phyloP scores from a whole-genome alignment of 2,113 vertebrate species.

The Pelvicachromis taeniatus region DNA sequence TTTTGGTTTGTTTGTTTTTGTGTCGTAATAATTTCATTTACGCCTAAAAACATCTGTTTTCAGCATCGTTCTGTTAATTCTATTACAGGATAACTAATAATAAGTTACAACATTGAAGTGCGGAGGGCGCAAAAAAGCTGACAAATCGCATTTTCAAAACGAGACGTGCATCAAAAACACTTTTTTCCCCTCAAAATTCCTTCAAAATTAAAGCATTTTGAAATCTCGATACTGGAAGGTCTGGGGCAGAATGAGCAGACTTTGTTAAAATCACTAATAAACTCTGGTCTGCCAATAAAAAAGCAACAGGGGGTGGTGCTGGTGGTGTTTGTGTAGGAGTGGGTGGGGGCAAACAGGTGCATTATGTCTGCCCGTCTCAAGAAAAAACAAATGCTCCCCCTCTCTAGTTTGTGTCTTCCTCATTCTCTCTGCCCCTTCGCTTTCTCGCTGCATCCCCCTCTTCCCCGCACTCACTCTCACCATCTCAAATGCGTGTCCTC shows the following conservation, averaged over 20 bases:
- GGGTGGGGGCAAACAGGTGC: slow-evolving; percentile 34
- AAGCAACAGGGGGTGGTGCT: neutral
- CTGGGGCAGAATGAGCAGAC: neutral
- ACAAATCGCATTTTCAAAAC: neutral
- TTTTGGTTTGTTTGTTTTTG: neutral
- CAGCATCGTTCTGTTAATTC: neutral
- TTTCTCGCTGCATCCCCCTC: neutral
- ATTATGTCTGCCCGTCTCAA: neutral
- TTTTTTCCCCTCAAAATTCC: neutral
- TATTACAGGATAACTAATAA: neutral
- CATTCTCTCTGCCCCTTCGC: neutral
- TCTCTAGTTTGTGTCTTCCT: neutral
- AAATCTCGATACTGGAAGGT: neutral
- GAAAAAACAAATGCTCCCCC: slow-evolving; percentile 32
- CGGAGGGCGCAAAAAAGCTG: neutral
- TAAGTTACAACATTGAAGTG: neutral
- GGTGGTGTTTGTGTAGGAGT: neutral
- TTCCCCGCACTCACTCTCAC: neutral
- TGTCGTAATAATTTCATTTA: slow-evolving; percentile 8
- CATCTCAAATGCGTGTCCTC: neutral
- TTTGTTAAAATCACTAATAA: neutral
- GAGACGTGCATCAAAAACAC: neutral
- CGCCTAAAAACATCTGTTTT: neutral
- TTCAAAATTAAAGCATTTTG: neutral
- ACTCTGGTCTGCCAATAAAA: slow-evolving; percentile 5